A percentile compares a stretch with the other conserved stretches of the same genome.
Conservation (phyloP, 2,888 invertebrate species). For the Phalera bucephala region DNA sequence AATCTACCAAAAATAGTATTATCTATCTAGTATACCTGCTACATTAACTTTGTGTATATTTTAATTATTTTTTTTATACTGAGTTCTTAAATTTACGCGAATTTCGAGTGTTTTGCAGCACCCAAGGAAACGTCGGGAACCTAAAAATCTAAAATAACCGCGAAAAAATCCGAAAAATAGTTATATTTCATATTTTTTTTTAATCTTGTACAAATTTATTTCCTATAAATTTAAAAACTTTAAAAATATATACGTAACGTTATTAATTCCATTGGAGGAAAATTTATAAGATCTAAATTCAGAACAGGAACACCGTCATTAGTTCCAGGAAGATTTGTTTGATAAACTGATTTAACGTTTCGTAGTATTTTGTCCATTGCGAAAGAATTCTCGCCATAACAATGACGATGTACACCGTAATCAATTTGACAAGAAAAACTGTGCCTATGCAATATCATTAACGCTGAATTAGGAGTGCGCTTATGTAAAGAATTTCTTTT, state of each 20-base stretch:
- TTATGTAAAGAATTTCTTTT: constrained; percentile 29
- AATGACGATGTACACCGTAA: constrained; percentile 34
- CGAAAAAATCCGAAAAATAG: too few species aligned
- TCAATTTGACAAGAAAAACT: constrained; percentile 55
- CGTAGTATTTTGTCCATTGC: constrained; percentile 53
- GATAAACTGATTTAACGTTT: constrained; percentile 48
- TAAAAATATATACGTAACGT: constrained; percentile 57
- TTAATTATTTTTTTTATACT: too few species aligned
- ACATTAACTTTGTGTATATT: too few species aligned
- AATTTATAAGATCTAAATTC: constrained; percentile 46
- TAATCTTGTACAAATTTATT: too few species aligned
- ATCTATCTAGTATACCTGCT: too few species aligned
- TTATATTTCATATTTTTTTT: too few species aligned
- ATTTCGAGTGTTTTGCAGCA: too few species aligned
- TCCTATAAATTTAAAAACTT: constrained; percentile 2
- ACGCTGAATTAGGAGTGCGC: constrained; percentile 40
- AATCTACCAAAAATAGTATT: too few species aligned
- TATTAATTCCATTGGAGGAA: constrained; percentile 62
- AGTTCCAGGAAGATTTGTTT: constrained; percentile 68
- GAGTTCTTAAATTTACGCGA: too few species aligned
- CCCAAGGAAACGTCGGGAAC: too few species aligned
- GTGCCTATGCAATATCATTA: constrained; percentile 59
- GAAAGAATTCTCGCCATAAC: constrained; percentile 49
- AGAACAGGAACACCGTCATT: constrained; percentile 45
- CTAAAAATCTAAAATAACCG: too few species aligned